Evolutionary conservation across 2,888 invertebrate species (phyloP), one percentile per base, ranked within the genome.

Genomic region (Agrilus mali): DNA sequence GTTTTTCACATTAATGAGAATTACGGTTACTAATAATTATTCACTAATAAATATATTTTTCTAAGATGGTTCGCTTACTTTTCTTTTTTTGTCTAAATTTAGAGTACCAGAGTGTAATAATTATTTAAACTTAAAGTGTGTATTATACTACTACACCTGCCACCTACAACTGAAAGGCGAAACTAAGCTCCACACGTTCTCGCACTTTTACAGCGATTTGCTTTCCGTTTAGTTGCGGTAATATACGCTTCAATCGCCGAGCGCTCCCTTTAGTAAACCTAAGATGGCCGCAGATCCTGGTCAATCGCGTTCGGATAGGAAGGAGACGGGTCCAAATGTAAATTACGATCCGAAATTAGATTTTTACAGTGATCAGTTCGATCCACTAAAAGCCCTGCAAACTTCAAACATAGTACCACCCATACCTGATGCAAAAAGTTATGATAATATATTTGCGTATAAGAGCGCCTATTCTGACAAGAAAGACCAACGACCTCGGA

Each of bases 371-470:
- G 70, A 69, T 7, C 58, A 67, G 39, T 88, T 83, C 53, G 75
- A 87, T 66, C 80, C 87, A 0, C 33, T 84, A 2, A 78, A 78
- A 58, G 85, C 80, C 1, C 64, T 88, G 12, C 79, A 79, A 52
- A 73, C 78, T 0, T 51, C 69, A 1, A 73, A 74, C 52, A 55
- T 74, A 0, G 65, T 65, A 43, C 54, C 78, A 13, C 79, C 80
- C 0, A 65, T 71, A 4, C 59, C 71, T 14, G 67, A 70, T 45
- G 81, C 83, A 1, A 75, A 75, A 17, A 51, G 70, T 42, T 81
- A 75, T 55, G 85, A 87, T 60, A 87, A 85, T 61, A 48, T 87
- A 42, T 68, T 71, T 2, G 78, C 76, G 54, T 86, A 74, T 56
- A 71, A 75, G 46, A 64, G 69, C 5, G 61, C 66, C 1, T 17